Evolutionary conservation across 1,140 invertebrate genomes (phyloP), one percentile per base, ranked within the genome.

Genomic region (Hyposmocoma kahamanoa): DNA sequence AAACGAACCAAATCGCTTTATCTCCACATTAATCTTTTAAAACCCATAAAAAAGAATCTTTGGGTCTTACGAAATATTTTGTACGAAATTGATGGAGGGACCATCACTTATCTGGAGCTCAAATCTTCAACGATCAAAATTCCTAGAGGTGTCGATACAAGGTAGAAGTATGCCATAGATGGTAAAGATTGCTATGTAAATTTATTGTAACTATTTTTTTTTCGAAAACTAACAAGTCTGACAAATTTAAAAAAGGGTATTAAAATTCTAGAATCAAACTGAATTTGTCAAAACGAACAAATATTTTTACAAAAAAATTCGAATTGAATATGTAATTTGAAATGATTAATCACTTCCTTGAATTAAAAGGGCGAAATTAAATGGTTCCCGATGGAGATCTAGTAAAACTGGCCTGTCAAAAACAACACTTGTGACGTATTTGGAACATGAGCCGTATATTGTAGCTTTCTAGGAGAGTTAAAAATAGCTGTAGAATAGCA

Each of bases 91-190:
- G 79, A 85, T 85, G 75, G 73, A 67, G 76, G 66, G 54, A 70
- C 68, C 59, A 45, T 67, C 53, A 52, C 41, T 76, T 83, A 85
- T 85, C 82, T 59, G 45, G 48, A 62, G 52, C 56, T 68, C 48
- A 56, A 62, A 83, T 83, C 78, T 76, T 69, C 49, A 50, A 42
- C 72, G 67, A 81, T 83, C 72, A 77, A 82, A 80, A 85, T 85
- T 85, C 82, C 68, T 83, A 72, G 70, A 85, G 79, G 82, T 85
- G 82, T 85, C 78, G 72, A 85, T 85, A 82, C 76, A 77, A 68
- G 48, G 52, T 50, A 47, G 47, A 75, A 68, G 55, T 69, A 83
- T 76, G 69, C 65, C 59, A 59, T 53, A 62, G 44, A 67, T 63
- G 54, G 63, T 51, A 59, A 55, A 58, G 53, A 72, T 69, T 50